Conservation (phyloP, 1,140 invertebrate species). For the Pristionchus pacificus region DNA sequence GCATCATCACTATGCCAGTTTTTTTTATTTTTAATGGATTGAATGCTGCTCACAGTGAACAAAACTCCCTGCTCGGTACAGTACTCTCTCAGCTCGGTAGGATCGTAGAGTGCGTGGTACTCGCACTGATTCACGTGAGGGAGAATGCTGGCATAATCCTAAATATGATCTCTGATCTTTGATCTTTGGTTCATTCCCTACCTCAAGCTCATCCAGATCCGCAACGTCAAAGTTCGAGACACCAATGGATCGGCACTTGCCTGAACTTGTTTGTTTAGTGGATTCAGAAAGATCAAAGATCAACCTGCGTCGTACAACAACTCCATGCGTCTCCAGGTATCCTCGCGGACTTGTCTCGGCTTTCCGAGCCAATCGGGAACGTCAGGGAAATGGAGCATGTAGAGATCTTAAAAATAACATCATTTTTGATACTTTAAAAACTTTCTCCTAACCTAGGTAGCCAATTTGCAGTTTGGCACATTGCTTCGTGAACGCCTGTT, state of each 20-base stretch:
- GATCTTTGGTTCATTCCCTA: too few relatives aligned
- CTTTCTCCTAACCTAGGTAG: conserved; percentile 46
- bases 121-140: conserved; percentile 61
- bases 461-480: conserved; percentile 56
- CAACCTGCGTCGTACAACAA: conserved; percentile 57
- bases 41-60: conserved; percentile 50
- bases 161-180: too few relatives aligned
- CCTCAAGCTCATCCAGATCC: conserved; percentile 58
- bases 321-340: conserved; percentile 59
- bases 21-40: conserved; percentile 4
- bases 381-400: conserved; percentile 59
- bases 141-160: conserved; percentile 52
- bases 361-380: conserved; percentile 48
- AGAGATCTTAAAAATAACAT: conserved; percentile 39
- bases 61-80: conserved; percentile 57
- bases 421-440: not conserved
- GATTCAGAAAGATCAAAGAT: too few relatives aligned
- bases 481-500: conserved; percentile 54
- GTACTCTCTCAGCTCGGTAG: conserved; percentile 49
- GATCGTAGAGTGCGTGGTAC: conserved; percentile 61
- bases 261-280: too few relatives aligned
- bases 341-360: conserved; percentile 47
- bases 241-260: conserved; percentile 55
- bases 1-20: not conserved
- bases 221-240: conserved; percentile 59